Evolutionary conservation across 2,888 invertebrate genomes (phyloP).

Genomic region (Chirona hameri): DNA sequence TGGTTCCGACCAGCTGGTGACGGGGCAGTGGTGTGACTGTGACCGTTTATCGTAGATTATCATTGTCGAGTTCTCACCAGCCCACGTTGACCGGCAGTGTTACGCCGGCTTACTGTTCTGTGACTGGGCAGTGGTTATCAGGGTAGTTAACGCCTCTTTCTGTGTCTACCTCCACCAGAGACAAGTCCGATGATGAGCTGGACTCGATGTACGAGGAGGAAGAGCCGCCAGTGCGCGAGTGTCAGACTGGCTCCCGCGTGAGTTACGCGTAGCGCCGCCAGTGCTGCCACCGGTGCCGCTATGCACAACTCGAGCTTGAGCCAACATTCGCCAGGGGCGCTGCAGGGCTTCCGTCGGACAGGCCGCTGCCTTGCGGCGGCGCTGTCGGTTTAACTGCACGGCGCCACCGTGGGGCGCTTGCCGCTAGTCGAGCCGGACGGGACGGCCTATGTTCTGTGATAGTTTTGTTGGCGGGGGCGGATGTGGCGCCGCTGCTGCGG

Average conservation of each 20-base stretch:
- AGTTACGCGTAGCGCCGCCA: background rate
- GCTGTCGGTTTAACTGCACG: background rate
- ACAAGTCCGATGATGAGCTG: conserved; percentile 39
- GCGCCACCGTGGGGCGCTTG: background rate
- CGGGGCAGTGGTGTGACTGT: too few species aligned
- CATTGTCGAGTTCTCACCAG: too few species aligned
- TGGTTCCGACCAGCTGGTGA: too few species aligned
- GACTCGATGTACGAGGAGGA: background rate
- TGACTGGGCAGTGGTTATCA: too few species aligned
- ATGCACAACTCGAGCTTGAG: too few species aligned
- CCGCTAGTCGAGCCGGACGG: background rate
- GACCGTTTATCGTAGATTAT: too few species aligned
- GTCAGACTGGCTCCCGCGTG: background rate
- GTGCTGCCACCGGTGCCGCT: too few species aligned
- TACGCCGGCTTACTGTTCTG: too few species aligned
- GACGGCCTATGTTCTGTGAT: background rate
- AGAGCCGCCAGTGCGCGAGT: background rate
- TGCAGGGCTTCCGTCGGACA: background rate
- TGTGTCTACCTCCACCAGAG: background rate
- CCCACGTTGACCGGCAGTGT: too few species aligned
- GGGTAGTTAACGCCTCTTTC: too few species aligned
- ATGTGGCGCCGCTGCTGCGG: background rate
- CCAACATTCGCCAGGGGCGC: too few species aligned
- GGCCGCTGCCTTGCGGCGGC: background rate
- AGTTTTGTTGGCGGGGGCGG: background rate